phyloP scores from a whole-genome alignment of 2,888 invertebrate genomes.

The Neoaliturus tenellus region DNA sequence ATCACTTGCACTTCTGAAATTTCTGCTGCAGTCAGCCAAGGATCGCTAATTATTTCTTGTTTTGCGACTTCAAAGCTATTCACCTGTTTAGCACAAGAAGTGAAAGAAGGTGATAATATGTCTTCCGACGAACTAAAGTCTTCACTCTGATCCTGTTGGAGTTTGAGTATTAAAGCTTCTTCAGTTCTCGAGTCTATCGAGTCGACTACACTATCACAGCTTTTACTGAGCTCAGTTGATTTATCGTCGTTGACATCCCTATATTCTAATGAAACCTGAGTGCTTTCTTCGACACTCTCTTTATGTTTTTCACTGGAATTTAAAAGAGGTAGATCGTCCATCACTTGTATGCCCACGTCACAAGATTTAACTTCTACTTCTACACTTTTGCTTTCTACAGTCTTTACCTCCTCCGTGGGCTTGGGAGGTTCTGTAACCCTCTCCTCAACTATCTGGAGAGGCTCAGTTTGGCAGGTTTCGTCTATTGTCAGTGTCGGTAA shows the following conservation, averaged over 20 bases:
- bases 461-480: constrained; percentile 53
- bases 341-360: constrained; percentile 62
- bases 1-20: constrained; percentile 65
- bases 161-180: constrained; percentile 48
- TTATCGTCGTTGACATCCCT: constrained; percentile 26
- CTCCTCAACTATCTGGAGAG: constrained; percentile 42
- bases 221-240: constrained; percentile 40
- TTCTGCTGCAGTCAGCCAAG: constrained; percentile 66
- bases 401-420: not conserved
- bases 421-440: not conserved
- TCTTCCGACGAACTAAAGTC: constrained; percentile 46
- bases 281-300: constrained; percentile 56
- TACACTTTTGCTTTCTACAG: constrained; percentile 39
- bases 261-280: constrained; percentile 56
- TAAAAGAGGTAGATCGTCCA: constrained; percentile 50
- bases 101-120: constrained; percentile 15
- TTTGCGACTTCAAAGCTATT: constrained; percentile 53
- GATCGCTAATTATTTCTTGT: constrained; percentile 61
- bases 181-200: constrained; percentile 21
- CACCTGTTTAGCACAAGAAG: not conserved
- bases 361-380: constrained; percentile 47
- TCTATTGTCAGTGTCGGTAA: constrained; percentile 77
- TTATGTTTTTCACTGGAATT: constrained; percentile 38
- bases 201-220: constrained; percentile 47
- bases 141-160: constrained; percentile 32